Base-by-base conservation (phyloP, 2,888 invertebrate species). In the Netelia virgata region DNA sequence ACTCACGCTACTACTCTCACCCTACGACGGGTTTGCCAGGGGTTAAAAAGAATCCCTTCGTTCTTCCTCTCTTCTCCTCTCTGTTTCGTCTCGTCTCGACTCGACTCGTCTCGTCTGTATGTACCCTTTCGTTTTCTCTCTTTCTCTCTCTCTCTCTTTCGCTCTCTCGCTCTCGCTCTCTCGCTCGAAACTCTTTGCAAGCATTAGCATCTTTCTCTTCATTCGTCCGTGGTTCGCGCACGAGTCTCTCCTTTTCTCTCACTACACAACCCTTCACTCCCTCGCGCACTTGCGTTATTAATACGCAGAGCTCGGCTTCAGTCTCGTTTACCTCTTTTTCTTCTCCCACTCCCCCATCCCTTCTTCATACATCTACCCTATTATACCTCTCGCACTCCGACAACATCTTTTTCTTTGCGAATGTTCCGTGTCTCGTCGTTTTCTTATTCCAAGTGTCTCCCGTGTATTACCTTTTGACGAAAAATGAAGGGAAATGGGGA, bases 41-140 rank as follows among this genome's bases (percentile, higher is more conserved):
- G 89, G 90, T 89, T 89, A 88, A 90, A 90, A 89, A 84, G 76
- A 84, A 80, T 63, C 28, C 59, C 72, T 41, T 63, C 72, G 53
- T 80, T 75, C 66, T 70, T 50, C 53, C 47, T 47, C 47, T 2
- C 14, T 47, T 47, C 47, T 47, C 47, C 2, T 28, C 16, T 64
- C 3, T 69, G 16, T 69, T 41, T 14, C 53, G 70, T 78, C 41
- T 47, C 23, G 16, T 20, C 18, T 66, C 75, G 14, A 43, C 74
- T 70, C 69, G 50, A 69, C 74, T 47, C 90, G 92, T 61, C 75
- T 75, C 59, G 55, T 61, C 53, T 50, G 16, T 63, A 63, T 75
- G 75, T 66, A 66, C 57, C 69, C 50, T 36, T 68, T 23, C 64
- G 50, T 70, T 64, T 18, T 61, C 73, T 79, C 43, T 47, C 50